phyloP scores from a whole-genome alignment of 2,797 vertebrate species.

The Yasuhikotakia modesta region DNA sequence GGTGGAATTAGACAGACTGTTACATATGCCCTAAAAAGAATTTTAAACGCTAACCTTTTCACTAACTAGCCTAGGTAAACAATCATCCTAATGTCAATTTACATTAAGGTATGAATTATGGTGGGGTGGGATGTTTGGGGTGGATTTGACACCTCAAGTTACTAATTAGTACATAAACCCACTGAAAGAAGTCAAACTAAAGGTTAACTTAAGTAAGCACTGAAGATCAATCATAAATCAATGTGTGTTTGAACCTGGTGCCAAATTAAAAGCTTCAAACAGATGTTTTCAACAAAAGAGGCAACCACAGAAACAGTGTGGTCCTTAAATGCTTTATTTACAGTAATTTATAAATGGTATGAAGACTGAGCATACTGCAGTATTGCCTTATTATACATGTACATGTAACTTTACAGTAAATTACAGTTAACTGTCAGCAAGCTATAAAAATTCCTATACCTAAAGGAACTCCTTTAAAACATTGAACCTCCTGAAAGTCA shows the following conservation, averaged over 20 bases:
- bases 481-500: neutral
- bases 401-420: neutral
- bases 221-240: neutral
- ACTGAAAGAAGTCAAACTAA: neutral
- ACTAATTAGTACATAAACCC: neutral
- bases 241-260: neutral
- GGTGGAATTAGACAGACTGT: slow-evolving; percentile 17
- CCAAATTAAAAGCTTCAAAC: neutral
- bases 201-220: neutral
- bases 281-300: neutral
- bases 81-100: neutral
- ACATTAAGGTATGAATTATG: neutral
- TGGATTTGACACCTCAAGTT: neutral
- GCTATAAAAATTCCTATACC: neutral
- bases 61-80: neutral
- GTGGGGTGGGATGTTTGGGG: neutral
- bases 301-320: neutral
- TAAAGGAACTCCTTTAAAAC: neutral
- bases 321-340: no score
- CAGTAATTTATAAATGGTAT: neutral
- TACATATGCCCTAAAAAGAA: slow-evolving; percentile 6
- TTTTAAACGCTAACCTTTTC: neutral
- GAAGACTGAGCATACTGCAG: neutral
- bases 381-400: neutral
- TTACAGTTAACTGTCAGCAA: neutral